Base-by-base conservation (phyloP, 1,140 invertebrate genomes). In the Drosophila melanica region DNA sequence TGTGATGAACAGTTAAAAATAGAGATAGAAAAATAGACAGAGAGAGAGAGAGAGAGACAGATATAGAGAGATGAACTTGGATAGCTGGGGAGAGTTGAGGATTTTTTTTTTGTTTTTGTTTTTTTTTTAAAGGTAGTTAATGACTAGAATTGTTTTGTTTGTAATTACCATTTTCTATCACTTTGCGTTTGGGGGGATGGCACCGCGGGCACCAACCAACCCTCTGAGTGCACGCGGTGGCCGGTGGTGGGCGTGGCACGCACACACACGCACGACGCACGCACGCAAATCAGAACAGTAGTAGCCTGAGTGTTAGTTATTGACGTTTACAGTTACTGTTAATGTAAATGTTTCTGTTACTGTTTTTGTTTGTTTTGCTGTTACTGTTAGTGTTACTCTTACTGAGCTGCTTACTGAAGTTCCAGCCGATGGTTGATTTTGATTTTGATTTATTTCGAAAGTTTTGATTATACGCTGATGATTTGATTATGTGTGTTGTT, bases 81-180 rank as follows among this genome's bases (percentile, higher is more conserved):
- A 79, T 33, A 74, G 55, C 50, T 42, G 41, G 63, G 14, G 51
- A 39, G 39, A 79, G 57, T 53, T 62, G 33, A 65, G 48, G 54
- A 63, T 39, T 63, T 35, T 53, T 64, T 41, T 63, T 57, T 75
- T 16, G 41, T 23, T 50, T 57, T 51, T 64, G 55, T 23, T 60
- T 60, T 67, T 59, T 51, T 60, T 51, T 50, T 48, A 11, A 60
- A 62, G 50, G 59, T 41, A 50, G 76, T 71, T 73, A 66, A 74
- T 75, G 72, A 79, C 73, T 87, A 89, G 72, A 76, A 82, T 89
- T 89, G 75, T 66, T 80, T 80, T 70, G 66, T 70, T 85, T 82
- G 79, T 91, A 91, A 91, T 91, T 91, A 91, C 90, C 90, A 91
- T 91, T 90, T 91, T 91, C 85, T 91, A 91, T 90, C 87, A 90